A percentile compares a stretch with the other conserved stretches of the same genome.
Evolutionary conservation across 2,888 invertebrate species (phyloP).

Genomic region (Andricus curvator): DNA sequence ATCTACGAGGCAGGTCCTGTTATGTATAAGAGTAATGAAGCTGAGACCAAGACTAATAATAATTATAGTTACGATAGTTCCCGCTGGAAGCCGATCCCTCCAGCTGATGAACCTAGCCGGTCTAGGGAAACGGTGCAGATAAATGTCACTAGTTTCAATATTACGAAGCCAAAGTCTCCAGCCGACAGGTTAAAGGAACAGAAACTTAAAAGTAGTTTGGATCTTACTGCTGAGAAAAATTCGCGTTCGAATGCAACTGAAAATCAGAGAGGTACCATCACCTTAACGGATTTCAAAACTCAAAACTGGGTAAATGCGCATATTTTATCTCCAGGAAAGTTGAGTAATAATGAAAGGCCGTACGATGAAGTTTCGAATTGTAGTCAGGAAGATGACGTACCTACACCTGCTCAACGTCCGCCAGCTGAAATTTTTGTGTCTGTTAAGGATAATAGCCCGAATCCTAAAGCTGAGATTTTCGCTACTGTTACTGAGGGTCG

Average conservation of each 20-base stretch:
- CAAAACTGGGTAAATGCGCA: neutral
- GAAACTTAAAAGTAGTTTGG: neutral
- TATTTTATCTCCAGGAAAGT: neutral
- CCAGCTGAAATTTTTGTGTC: neutral
- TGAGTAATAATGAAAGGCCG: neutral
- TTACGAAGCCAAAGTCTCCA: neutral
- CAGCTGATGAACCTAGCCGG: constrained; percentile 7
- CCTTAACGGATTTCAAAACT: neutral
- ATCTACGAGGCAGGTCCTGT: constrained; percentile 21
- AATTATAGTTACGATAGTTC: neutral
- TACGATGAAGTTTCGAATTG: neutral
- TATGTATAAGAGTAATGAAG: neutral
- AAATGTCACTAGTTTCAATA: constrained; percentile 1
- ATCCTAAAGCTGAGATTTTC: neutral
- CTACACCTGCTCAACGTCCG: neutral
- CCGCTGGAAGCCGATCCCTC: constrained; percentile 1
- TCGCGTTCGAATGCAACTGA: neutral
- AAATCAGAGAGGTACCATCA: neutral
- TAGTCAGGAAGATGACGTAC: neutral
- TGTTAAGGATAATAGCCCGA: neutral
- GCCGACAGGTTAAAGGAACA: neutral
- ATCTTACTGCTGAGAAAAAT: neutral
- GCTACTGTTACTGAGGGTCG: neutral
- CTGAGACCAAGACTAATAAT: neutral
- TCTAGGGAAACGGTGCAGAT: neutral